A percentile compares a stretch with the other conserved stretches of the same genome.
Evolutionary conservation across 2,113 vertebrate genomes (phyloP).

Genomic region (Pandion haliaetus): DNA sequence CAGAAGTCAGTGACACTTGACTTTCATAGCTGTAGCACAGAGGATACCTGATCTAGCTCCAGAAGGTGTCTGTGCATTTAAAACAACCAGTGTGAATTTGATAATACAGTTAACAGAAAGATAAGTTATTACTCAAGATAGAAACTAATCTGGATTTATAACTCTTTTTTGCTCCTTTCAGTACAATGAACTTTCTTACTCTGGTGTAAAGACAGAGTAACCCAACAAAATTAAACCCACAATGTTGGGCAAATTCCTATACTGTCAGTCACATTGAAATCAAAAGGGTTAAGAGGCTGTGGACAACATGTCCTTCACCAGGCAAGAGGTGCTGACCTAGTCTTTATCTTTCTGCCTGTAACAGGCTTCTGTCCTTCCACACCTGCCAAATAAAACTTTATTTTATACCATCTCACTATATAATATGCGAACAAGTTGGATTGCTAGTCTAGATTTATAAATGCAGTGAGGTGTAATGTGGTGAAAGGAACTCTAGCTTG

Average conservation of each 20-base stretch:
- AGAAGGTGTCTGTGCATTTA: neutral
- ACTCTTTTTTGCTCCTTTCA: neutral
- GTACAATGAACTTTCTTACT: neutral
- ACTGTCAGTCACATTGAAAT: neutral
- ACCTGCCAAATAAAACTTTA: neutral
- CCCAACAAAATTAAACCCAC: neutral
- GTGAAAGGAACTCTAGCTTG: neutral
- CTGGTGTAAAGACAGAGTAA: neutral
- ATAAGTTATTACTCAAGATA: neutral
- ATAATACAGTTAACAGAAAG: neutral
- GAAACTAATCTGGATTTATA: neutral
- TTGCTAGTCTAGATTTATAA: neutral
- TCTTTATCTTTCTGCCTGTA: neutral
- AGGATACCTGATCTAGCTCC: neutral
- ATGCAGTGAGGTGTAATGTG: neutral
- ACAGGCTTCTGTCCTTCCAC: neutral
- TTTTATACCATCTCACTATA: neutral
- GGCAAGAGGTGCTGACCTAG: neutral
- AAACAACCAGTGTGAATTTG: neutral
- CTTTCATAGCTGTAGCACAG: neutral
- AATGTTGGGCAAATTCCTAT: neutral
- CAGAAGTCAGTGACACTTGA: neutral
- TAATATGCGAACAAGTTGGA: neutral
- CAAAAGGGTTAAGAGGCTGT: neutral
- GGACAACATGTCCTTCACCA: neutral